These are phyloP conservation scores for Carassius gibelio DNA, from an alignment of 2,113 vertebrate genomes.

Conservation along the genomic window DNA sequence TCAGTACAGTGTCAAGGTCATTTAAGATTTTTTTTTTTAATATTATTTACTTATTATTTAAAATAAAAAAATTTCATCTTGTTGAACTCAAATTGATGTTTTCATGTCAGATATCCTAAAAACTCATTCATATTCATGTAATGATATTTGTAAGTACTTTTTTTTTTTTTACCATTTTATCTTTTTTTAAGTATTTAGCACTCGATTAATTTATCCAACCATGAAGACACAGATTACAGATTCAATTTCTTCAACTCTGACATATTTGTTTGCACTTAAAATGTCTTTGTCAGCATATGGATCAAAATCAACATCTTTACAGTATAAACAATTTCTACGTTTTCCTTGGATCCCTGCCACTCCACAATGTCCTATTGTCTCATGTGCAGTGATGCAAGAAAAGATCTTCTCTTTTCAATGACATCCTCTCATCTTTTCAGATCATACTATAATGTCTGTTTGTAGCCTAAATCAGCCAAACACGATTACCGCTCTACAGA, in stretches of 20 bases:
- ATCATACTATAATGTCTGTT: not conserved
- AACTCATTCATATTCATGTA: not conserved
- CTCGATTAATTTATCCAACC: not conserved
- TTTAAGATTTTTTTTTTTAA: not conserved
- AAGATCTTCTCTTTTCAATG: slow-evolving; percentile 9
- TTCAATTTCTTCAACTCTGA: not conserved
- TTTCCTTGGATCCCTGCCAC: not conserved
- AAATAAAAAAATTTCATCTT: too few relatives aligned
- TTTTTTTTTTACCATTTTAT: not conserved
- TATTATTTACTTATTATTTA: not conserved
- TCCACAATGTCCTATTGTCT: not conserved
- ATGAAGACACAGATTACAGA: not conserved
- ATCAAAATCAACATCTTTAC: not conserved
- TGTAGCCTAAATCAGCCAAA: not conserved
- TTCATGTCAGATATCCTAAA: not conserved
- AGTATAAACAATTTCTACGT: not conserved
- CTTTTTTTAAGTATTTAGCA: not conserved
- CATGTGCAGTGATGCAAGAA: not conserved
- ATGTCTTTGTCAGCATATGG: not conserved
- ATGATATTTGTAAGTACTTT: not conserved
- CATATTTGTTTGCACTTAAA: not conserved
- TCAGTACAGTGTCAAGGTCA: not conserved
- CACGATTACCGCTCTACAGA: not conserved
- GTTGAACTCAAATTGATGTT: not conserved
- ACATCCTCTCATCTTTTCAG: slow-evolving; percentile 2